Evolutionary conservation across 2,113 vertebrate species (phyloP), one percentile per base, ranked within the genome.

Genomic region (Atrichornis clamosus): DNA sequence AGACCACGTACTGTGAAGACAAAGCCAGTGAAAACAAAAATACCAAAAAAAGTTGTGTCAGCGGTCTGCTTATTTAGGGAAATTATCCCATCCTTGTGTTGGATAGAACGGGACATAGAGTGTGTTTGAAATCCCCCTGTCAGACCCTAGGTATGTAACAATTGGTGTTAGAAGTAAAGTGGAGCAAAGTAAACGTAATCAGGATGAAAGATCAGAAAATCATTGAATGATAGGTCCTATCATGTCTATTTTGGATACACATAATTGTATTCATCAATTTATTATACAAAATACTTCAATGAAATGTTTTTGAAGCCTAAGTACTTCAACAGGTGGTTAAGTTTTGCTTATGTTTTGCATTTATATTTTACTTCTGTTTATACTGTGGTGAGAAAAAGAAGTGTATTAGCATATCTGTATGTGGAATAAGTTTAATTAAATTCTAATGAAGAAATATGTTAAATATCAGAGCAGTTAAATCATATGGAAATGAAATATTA

Each of bases 281-380:
- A 60, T 94, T 94, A 62, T 69, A 65, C 33, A 85, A 87, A 84
- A 76, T 64, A 20, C 35, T 65, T 53, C 1, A 0, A 64, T 69
- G 1, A 85, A 90, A 62, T 80, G 8, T 62, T 83, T 80, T 72
- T 85, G 90, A 92, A 90, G 9, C 23, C 11, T 17, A 70, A 74
- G 39, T 46, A 55, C 35, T 97, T 87, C 39, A 59, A 49, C 60
- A 59, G 24, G 39, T 67, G 17, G 20, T 84, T 76, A 88, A 16
- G 74, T 85, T 95, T 85, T 87, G 82, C 82, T 53, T 84, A 85
- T 67, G 22, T 72, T 91, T 93, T 94, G 74, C 65, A 80, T 96
- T 86, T 84, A 33, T 63, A 83, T 93, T 93, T 93, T 76, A 72
- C 46, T 90, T 90, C 70, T 91, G 2, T 87, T 94, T 88, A 91